These are phyloP conservation scores for Rutpela maculata DNA, from an alignment of 2,888 invertebrate species.

Conservation along the genomic window DNA sequence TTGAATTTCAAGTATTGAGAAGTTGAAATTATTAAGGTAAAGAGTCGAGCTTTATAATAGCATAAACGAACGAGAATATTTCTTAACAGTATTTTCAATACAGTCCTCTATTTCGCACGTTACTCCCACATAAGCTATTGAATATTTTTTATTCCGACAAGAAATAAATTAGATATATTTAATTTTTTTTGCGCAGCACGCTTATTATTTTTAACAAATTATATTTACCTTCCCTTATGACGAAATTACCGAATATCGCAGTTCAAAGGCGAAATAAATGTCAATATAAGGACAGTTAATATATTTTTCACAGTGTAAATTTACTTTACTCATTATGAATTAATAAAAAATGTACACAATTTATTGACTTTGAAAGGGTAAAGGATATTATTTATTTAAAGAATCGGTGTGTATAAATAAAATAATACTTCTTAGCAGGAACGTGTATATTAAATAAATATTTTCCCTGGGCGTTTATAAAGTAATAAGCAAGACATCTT, in stretches of 20 bases:
- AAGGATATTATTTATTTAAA: neutral
- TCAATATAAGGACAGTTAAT: slow-evolving; percentile 2
- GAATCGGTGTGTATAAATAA: neutral
- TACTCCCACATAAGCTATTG: neutral
- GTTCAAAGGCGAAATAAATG: neutral
- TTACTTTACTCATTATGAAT: neutral
- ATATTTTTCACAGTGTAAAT: neutral
- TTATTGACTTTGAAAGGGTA: neutral
- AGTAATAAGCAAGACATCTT: too few relatives aligned
- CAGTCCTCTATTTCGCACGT: neutral
- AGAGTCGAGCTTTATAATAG: neutral
- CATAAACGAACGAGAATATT: neutral
- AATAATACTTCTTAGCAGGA: too few relatives aligned
- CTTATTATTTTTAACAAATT: neutral
- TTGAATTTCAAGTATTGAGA: neutral
- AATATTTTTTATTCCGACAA: neutral
- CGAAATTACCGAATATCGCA: neutral
- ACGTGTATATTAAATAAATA: too few relatives aligned
- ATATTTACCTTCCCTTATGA: neutral
- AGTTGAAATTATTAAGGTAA: neutral
- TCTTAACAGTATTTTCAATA: neutral
- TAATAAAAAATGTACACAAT: neutral
- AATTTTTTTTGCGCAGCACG: neutral
- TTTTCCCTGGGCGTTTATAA: too few relatives aligned
- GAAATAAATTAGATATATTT: neutral